Evolutionary conservation across 2,888 invertebrate genomes (phyloP).

Genomic region (Hypolimnas misippus): DNA sequence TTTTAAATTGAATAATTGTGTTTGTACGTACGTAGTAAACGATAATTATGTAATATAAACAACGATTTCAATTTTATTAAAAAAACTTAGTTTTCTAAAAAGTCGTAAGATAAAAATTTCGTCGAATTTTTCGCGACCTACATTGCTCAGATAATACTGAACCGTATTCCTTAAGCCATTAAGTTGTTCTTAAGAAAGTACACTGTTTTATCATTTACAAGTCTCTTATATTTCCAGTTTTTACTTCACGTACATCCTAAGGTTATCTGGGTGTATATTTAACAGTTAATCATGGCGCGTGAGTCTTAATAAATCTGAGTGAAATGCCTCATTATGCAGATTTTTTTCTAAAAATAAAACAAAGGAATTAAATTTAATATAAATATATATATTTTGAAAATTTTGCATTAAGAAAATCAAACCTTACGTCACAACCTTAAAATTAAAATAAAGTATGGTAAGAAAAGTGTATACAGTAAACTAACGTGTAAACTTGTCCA

Average conservation of each 20-base stretch:
- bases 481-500: no score
- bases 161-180: neutral
- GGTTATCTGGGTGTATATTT: slow-evolving; percentile 52
- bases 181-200: neutral
- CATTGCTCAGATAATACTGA: neutral
- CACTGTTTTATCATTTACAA: neutral
- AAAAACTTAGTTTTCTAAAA: neutral
- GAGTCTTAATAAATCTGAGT: slow-evolving; percentile 41
- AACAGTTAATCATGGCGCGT: slow-evolving; percentile 51
- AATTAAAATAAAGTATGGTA: no score
- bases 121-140: neutral
- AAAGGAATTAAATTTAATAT: no score
- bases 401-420: no score
- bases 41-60: no score
- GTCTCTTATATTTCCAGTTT: slow-evolving; percentile 22
- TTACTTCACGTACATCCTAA: slow-evolving; percentile 50
- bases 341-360: neutral
- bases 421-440: no score
- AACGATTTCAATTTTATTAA: no score
- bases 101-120: neutral
- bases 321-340: slow-evolving; percentile 22
- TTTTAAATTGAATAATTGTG: no score
- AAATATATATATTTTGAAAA: no score
- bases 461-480: no score
- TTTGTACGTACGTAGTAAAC: no score